Percentiles rank a stretch among this genome's conserved stretches.
phyloP scores from a whole-genome alignment of 2,113 vertebrate genomes.

The Anseranas semipalmata region DNA sequence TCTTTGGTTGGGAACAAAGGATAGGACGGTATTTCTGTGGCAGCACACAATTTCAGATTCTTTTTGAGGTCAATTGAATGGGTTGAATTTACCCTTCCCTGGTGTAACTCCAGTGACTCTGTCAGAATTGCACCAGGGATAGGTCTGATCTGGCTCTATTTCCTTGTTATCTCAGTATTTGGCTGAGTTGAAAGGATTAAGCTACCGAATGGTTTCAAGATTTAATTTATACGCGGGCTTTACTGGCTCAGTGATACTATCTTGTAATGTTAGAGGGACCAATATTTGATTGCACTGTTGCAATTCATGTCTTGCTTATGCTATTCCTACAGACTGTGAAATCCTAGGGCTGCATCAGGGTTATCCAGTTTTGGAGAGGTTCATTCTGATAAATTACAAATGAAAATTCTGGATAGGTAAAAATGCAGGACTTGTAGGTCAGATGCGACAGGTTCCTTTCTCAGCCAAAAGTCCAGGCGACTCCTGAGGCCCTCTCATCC shows the following conservation, averaged over 20 bases:
- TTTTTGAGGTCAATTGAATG: background rate
- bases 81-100: background rate
- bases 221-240: background rate
- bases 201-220: background rate
- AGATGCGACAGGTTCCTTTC: constrained; percentile 14
- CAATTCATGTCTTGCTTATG: background rate
- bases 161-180: background rate
- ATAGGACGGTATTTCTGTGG: background rate
- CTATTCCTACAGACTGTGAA: background rate
- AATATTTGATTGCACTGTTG: background rate
- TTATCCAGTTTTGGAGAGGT: constrained; percentile 34
- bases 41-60: background rate
- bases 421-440: background rate
- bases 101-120: background rate
- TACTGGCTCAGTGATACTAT: background rate
- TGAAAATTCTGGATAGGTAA: background rate
- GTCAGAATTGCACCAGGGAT: constrained; percentile 25
- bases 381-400: constrained; percentile 36
- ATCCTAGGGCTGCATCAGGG: background rate
- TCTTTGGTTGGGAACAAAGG: background rate
- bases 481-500: constrained; percentile 54
- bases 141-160: background rate
- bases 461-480: constrained; percentile 14
- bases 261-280: background rate
- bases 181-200: background rate